Evolutionary conservation across 2,113 vertebrate species (phyloP).

Genomic region (Seriola rivoliana): DNA sequence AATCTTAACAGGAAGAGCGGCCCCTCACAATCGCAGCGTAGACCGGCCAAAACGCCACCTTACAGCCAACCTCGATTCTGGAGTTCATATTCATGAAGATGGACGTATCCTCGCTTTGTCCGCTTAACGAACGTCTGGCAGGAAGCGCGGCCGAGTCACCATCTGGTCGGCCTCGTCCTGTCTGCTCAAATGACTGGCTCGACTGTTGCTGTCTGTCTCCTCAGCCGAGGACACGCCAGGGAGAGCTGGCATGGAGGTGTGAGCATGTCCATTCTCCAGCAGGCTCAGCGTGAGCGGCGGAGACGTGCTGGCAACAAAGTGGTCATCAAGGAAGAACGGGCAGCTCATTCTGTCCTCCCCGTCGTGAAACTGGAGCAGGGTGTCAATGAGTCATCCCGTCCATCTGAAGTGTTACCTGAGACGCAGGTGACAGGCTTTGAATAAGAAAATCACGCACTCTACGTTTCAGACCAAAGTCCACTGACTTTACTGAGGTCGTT

Average conservation of each 20-base stretch:
- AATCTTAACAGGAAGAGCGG: slow-evolving; percentile 1
- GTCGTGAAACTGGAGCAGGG: slow-evolving; percentile 26
- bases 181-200: slow-evolving; percentile 47
- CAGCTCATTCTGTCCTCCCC: slow-evolving; percentile 13
- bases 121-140: slow-evolving; percentile 38
- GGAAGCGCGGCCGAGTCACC: slow-evolving; percentile 37
- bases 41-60: not conserved
- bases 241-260: slow-evolving; percentile 29
- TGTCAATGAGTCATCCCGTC: slow-evolving; percentile 13
- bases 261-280: slow-evolving; percentile 6
- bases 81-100: slow-evolving; percentile 22
- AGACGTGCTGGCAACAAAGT: slow-evolving; percentile 53
- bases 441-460: not conserved
- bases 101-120: slow-evolving; percentile 34
- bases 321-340: slow-evolving; percentile 41
- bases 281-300: slow-evolving; percentile 42
- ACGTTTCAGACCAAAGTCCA: not conserved
- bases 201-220: slow-evolving; percentile 33
- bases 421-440: slow-evolving; percentile 5
- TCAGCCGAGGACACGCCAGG: slow-evolving; percentile 11
- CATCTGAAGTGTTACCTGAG: not conserved
- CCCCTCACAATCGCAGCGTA: not conserved
- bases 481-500: no score
- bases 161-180: slow-evolving; percentile 55
- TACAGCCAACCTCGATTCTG: slow-evolving; percentile 11